Evolutionary conservation across 1,140 invertebrate genomes (phyloP), one percentile per base, ranked within the genome.

Genomic region (Pristionchus pacificus): DNA sequence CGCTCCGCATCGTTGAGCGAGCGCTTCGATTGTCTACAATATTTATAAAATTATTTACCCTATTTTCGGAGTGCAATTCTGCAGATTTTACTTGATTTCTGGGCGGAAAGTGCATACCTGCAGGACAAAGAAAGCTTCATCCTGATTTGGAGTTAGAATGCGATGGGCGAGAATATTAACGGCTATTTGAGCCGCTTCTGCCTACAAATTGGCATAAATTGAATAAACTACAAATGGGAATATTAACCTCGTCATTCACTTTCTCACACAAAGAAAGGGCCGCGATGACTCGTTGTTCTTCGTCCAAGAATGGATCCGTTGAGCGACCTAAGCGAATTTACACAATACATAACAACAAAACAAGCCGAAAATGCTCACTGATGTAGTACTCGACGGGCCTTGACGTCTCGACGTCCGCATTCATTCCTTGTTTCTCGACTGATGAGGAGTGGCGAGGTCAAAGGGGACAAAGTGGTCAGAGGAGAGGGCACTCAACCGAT

Each of bases 1-100:
- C 28, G 67, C 71, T 15, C 71, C 71, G 15, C 71, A 72, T 58
- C 68, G 62, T 1, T 60, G 71, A 10, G 68, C 65, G 30, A 73
- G 59, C n/a, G 61, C 32, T 29, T 73, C 71, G 24, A 73, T 29
- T 10, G 58, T 60, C 71, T 73, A 30, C 15, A 68, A 55, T 27
- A 25, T n/a, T n/a, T n/a, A n/a, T n/a, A n/a, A n/a, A n/a, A n/a
- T n/a, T n/a, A 49, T 49, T 49, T 49, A 49, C 38, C 19, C 38
- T 49, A 49, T 10, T 49, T n/a, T n/a, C n/a, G n/a, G n/a, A n/a
- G n/a, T n/a, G n/a, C n/a, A n/a, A n/a, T n/a, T n/a, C n/a, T n/a
- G n/a, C n/a, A n/a, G n/a, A n/a, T n/a, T n/a, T n/a, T n/a, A n/a
- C n/a, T 49, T 24, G 19, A n/a, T 14, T 13, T 64, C 65, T 29